Conservation (phyloP, 2,888 invertebrate genomes). For the Griposia aprilina region DNA sequence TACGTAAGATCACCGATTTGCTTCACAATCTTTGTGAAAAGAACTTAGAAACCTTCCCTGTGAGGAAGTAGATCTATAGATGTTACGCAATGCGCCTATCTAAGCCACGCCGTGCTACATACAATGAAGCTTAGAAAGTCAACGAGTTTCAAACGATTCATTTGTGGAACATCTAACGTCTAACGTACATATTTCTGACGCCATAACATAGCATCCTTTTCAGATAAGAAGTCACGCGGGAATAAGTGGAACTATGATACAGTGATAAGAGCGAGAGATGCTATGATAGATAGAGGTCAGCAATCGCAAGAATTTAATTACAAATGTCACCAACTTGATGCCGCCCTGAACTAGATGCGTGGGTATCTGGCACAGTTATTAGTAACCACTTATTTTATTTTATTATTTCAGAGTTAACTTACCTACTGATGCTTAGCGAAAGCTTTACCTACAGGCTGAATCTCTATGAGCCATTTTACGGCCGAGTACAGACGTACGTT, state of each 20-base stretch:
- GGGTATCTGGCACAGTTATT: background rate
- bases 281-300: background rate
- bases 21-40: background rate
- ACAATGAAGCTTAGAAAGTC: constrained; percentile 37
- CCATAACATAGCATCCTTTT: too few relatives aligned
- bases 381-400: background rate
- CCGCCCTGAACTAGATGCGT: background rate
- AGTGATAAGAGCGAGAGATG: background rate
- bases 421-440: background rate
- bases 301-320: background rate
- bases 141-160: background rate
- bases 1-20: background rate
- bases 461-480: background rate
- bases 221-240: too few relatives aligned
- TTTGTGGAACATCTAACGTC: background rate
- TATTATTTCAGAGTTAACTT: background rate
- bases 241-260: background rate
- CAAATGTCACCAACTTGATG: background rate
- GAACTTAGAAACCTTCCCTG: constrained; percentile 28
- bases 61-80: constrained; percentile 18
- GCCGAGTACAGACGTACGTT: background rate
- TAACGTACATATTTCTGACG: constrained; percentile 2
- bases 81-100: constrained; percentile 13
- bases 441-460: background rate
- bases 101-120: constrained; percentile 19